Percentiles rank a stretch among this genome's conserved stretches.
These are phyloP conservation scores for Diadumene lineata DNA, from an alignment of 92 coral and sea anemone genomes.

Conservation along the genomic window DNA sequence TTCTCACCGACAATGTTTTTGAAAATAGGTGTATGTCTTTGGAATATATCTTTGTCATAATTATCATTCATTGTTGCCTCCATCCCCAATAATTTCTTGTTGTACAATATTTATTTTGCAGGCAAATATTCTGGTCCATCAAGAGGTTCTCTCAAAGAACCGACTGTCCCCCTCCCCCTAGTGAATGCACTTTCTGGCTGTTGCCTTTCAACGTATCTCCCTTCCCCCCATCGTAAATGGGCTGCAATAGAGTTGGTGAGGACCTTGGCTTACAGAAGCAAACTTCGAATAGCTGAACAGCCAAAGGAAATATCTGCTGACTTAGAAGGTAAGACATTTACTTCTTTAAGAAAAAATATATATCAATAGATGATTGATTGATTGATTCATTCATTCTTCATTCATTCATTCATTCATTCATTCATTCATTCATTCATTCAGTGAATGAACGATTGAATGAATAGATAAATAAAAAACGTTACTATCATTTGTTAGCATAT, in stretches of 20 bases:
- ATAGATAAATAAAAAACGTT: no score
- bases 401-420: no score
- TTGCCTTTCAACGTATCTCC: constrained; percentile 75
- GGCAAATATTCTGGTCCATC: constrained; percentile 47
- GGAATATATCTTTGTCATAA: no score
- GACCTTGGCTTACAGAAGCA: constrained; percentile 67
- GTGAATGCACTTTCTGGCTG: constrained; percentile 86
- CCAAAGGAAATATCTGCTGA: constrained; percentile 54
- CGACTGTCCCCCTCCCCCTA: constrained; percentile 62
- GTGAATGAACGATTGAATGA: no score
- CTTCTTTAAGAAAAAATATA: no score
- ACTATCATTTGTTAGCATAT: no score
- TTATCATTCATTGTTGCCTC: no score
- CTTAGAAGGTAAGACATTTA: constrained; percentile 52
- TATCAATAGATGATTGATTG: no score
- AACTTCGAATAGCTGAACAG: constrained; percentile 37
- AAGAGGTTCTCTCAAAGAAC: constrained; percentile 22
- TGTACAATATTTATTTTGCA: neutral
- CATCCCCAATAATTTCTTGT: neutral
- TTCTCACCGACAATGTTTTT: no score
- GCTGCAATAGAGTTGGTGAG: constrained; percentile 75
- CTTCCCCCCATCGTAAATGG: constrained; percentile 79
- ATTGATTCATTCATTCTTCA: no score
- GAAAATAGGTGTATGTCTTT: no score
- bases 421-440: no score